phyloP scores from a whole-genome alignment of 1,140 invertebrate genomes.

The Lycorma delicatula region DNA sequence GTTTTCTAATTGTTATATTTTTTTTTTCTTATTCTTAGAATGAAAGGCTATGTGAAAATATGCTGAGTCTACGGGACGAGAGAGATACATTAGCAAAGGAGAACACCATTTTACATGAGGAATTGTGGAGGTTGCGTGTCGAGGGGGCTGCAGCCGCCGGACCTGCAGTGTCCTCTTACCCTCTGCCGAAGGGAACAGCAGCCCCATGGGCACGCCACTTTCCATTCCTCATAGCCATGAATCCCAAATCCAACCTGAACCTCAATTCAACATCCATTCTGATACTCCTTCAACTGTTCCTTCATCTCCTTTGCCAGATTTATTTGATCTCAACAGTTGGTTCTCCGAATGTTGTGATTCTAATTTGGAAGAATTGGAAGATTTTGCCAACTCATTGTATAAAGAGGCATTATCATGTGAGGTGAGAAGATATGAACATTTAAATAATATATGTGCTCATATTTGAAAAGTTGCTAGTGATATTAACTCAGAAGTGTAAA shows the following conservation, averaged over 20 bases:
- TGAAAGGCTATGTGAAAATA: not conserved
- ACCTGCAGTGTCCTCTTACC: not conserved
- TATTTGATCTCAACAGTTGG: not conserved
- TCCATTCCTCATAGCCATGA: not conserved
- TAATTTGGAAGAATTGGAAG: not conserved
- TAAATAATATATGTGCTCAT: not conserved
- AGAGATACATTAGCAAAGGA: not conserved
- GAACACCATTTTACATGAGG: not conserved
- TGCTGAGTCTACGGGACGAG: not conserved
- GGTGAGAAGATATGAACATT: not conserved
- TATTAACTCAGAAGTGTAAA: not conserved
- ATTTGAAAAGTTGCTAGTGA: not conserved
- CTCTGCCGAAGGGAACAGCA: slow-evolving; percentile 1
- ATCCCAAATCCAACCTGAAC: not conserved
- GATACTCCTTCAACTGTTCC: not conserved
- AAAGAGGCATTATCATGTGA: not conserved
- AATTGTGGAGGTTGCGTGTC: not conserved
- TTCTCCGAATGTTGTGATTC: not conserved
- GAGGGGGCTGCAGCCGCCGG: not conserved
- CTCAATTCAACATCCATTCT: not conserved
- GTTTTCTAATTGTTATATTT: not conserved
- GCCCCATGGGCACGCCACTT: not conserved
- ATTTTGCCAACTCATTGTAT: not conserved
- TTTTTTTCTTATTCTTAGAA: not conserved
- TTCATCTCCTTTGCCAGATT: not conserved